Evolutionary conservation across 2,113 vertebrate genomes (phyloP).

Genomic region (Anser cygnoides): DNA sequence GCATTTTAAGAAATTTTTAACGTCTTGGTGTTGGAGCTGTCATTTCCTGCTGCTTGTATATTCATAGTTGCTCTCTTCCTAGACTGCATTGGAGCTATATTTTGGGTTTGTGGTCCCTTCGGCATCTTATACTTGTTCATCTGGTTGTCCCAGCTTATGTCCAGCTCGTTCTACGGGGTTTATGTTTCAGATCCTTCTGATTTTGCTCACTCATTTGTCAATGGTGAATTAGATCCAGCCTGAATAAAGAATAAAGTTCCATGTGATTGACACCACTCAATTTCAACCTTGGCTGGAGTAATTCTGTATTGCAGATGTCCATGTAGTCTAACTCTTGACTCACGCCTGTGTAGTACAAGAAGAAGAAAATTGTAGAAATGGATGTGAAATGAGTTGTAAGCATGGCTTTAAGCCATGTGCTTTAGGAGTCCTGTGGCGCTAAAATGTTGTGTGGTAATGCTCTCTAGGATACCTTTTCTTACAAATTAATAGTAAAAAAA

Average conservation of each 20-base stretch:
- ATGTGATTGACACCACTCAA: not conserved
- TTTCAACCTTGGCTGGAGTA: not conserved
- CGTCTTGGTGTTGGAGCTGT: not conserved
- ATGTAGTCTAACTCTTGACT: not conserved
- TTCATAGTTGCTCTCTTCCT: not conserved
- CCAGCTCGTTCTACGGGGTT: not conserved
- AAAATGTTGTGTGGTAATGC: not conserved
- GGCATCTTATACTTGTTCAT: not conserved
- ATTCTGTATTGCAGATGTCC: too few relatives aligned
- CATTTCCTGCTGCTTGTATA: not conserved
- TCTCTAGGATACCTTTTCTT: not conserved
- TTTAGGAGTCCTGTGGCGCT: not conserved
- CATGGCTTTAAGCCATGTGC: not conserved
- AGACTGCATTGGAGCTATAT: not conserved
- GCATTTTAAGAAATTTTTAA: not conserved
- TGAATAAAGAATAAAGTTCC: not conserved
- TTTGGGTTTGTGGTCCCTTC: not conserved
- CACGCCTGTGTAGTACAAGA: not conserved
- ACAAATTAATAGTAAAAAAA: not conserved
- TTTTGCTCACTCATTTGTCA: not conserved
- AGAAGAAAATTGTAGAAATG: not conserved
- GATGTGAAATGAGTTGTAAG: not conserved
- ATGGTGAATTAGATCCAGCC: not conserved
- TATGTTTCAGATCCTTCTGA: not conserved
- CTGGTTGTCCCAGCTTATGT: not conserved